These are phyloP conservation scores for Ranitomeya variabilis DNA, from an alignment of 2,113 vertebrate genomes.

Conservation along the genomic window DNA sequence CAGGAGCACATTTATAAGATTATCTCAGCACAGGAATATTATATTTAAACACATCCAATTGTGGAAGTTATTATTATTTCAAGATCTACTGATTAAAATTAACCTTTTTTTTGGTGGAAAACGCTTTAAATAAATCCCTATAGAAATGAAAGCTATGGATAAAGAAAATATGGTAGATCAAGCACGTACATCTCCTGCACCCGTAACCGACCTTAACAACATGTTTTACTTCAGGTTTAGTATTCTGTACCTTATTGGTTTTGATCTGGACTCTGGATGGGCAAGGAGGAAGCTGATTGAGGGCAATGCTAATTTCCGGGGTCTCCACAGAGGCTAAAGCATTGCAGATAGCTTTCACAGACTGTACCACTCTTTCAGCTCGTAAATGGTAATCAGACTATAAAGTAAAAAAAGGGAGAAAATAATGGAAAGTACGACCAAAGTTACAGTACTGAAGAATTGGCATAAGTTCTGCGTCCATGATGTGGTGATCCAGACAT, in stretches of 20 bases:
- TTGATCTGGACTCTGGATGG: slow-evolving; percentile 92
- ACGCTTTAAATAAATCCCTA: neutral
- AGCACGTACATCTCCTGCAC: no score
- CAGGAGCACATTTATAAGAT: no score
- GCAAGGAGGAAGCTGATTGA: slow-evolving; percentile 92
- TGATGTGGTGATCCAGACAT: neutral
- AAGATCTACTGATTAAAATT: no score
- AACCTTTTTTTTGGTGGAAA: no score
- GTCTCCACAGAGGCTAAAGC: slow-evolving; percentile 89
- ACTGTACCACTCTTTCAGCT: slow-evolving; percentile 91
- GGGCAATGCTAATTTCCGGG: slow-evolving; percentile 86
- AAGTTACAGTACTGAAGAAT: neutral
- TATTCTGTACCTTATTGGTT: slow-evolving; percentile 82
- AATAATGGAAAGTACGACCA: neutral
- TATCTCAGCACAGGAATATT: no score
- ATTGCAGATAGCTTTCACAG: slow-evolving; percentile 91
- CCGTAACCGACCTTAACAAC: neutral
- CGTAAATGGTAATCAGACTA: slow-evolving; percentile 83
- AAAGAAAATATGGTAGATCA: neutral
- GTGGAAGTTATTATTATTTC: no score
- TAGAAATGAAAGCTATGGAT: neutral
- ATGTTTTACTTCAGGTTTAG: neutral
- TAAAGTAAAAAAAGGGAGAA: neutral
- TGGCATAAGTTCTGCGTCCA: neutral
- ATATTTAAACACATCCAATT: no score